Conservation (phyloP, 2,797 vertebrate genomes). For the Rhinella marina region DNA sequence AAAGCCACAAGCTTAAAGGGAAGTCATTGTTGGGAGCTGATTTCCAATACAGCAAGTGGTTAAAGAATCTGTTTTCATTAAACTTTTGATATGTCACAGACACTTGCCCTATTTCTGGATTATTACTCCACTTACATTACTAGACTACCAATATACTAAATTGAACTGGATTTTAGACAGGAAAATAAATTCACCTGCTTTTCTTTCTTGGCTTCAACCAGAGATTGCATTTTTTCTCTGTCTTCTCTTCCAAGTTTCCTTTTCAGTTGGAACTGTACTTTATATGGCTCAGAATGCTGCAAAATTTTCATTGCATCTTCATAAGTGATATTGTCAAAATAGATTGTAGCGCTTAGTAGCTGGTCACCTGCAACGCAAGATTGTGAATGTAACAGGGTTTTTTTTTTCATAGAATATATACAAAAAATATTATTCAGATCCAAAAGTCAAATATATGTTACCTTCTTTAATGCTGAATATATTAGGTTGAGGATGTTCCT, state of each 20-base stretch:
- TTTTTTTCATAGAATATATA: not conserved
- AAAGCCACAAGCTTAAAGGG: no score
- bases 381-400: not conserved
- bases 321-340: conserved; percentile 92
- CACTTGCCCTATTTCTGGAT: not conserved
- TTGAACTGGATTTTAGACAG: not conserved
- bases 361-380: conserved; percentile 85
- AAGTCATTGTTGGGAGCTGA: no score
- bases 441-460: conserved; percentile 64
- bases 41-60: no score
- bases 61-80: no score
- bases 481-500: conserved; percentile 89
- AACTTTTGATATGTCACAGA: no score
- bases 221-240: conserved; percentile 62
- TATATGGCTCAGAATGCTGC: conserved; percentile 91
- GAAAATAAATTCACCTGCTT: conserved; percentile 66
- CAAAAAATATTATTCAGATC: not conserved
- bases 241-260: conserved; percentile 77
- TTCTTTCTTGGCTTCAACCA: conserved; percentile 58
- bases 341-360: conserved; percentile 92
- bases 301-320: conserved; percentile 96
- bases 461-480: conserved; percentile 89
- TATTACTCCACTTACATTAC: not conserved
- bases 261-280: conserved; percentile 89
- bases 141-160: not conserved